Evolutionary conservation across 2,888 invertebrate species (phyloP).

Genomic region (Noctua comes): DNA sequence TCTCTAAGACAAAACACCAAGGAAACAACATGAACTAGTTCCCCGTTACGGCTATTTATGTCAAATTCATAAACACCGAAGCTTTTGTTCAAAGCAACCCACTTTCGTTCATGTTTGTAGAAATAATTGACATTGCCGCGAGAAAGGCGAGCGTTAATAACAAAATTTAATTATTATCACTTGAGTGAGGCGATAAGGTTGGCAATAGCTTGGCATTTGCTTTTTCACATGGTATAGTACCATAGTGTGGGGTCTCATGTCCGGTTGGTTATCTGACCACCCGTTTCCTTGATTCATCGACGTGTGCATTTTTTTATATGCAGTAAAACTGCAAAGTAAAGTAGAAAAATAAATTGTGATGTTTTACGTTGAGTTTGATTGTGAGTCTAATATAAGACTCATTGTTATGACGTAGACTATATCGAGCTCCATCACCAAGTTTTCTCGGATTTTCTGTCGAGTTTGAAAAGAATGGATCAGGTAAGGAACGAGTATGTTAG

Average conservation of each 20-base stretch:
- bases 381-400: not conserved
- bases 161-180: constrained; percentile 62
- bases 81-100: constrained; percentile 74
- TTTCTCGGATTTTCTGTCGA: not conserved
- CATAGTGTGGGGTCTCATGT: constrained; percentile 62
- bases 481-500: too few relatives aligned
- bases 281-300: constrained; percentile 72
- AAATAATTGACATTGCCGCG: constrained; percentile 80
- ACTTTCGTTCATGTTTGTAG: constrained; percentile 79
- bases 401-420: not conserved
- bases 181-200: constrained; percentile 63
- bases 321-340: too few relatives aligned
- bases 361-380: not conserved
- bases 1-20: constrained; percentile 41
- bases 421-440: not conserved
- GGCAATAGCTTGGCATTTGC: constrained; percentile 57
- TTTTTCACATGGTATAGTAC: constrained; percentile 54
- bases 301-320: constrained; percentile 51
- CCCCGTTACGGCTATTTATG: constrained; percentile 59
- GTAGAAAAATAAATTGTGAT: constrained; percentile 1
- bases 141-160: constrained; percentile 77
- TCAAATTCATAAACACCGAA: constrained; percentile 66
- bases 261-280: constrained; percentile 69
- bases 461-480: too few relatives aligned
- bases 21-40: constrained; percentile 62